A percentile compares a stretch with the other conserved stretches of the same genome.
Conservation (phyloP, 2,113 vertebrate species). For the Uria lomvia region DNA sequence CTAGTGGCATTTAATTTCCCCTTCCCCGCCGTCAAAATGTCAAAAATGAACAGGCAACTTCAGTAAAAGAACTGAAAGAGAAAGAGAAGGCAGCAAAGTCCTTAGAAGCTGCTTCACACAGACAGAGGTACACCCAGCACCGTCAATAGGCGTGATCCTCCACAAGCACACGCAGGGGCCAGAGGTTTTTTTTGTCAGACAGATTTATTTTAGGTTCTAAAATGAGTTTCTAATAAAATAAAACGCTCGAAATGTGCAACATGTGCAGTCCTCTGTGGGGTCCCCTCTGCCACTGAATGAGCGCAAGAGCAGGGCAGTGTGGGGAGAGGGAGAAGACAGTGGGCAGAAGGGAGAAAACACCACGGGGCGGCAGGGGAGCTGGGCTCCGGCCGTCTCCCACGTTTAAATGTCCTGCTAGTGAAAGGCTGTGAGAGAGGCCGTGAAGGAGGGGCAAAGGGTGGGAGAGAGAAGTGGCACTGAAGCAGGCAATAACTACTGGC, state of each 20-base stretch:
- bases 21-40: neutral
- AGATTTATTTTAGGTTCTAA: neutral
- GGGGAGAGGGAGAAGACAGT: neutral
- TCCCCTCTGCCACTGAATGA: neutral
- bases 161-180: neutral
- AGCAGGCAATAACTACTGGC: neutral
- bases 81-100: neutral
- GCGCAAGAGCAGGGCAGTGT: neutral
- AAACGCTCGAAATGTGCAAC: neutral
- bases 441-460: neutral
- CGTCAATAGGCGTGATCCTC: fast-evolving
- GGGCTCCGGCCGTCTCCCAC: neutral
- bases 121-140: neutral
- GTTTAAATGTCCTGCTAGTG: neutral
- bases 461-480: neutral
- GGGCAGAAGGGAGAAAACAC: neutral
- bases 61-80: slow-evolving; percentile 24
- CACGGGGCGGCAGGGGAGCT: neutral
- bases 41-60: neutral
- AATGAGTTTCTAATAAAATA: slow-evolving; percentile 15
- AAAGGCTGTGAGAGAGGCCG: neutral
- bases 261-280: neutral
- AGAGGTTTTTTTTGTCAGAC: neutral
- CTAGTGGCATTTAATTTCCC: slow-evolving; percentile 8
- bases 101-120: neutral